Conservation (phyloP, 2,888 invertebrate genomes). For the Epinotia nisella region DNA sequence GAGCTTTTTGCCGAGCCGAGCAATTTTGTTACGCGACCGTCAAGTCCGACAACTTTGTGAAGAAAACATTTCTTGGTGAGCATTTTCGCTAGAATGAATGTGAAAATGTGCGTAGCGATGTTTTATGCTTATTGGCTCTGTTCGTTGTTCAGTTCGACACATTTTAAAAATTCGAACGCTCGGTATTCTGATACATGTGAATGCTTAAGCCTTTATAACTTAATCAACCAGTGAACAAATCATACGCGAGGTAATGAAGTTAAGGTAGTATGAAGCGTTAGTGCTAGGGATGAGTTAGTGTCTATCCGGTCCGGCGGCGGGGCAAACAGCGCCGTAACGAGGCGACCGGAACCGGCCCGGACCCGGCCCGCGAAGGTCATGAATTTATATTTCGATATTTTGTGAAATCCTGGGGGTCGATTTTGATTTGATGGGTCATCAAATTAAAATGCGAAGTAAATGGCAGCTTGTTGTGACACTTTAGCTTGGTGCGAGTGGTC, state of each 20-base stretch:
- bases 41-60: no score
- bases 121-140: no score
- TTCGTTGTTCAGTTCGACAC: no score
- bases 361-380: background rate
- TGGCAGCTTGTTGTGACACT: background rate
- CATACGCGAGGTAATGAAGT: background rate
- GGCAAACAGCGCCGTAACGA: slow-evolving; percentile 58
- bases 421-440: no score
- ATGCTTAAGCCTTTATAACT: background rate
- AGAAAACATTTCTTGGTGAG: no score
- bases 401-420: no score
- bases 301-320: slow-evolving; percentile 11
- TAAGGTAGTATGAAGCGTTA: slow-evolving; percentile 15
- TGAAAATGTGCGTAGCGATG: no score
- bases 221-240: background rate
- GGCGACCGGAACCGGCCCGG: slow-evolving; percentile 65
- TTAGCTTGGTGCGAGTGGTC: background rate
- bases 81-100: no score
- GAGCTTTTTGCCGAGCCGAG: no score
- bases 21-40: no score
- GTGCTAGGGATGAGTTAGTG: background rate
- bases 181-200: background rate
- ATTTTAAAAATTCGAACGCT: no score
- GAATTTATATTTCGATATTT: background rate
- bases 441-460: no score